Conservation (phyloP, 2,113 vertebrate species). For the Nymphicus hollandicus region DNA sequence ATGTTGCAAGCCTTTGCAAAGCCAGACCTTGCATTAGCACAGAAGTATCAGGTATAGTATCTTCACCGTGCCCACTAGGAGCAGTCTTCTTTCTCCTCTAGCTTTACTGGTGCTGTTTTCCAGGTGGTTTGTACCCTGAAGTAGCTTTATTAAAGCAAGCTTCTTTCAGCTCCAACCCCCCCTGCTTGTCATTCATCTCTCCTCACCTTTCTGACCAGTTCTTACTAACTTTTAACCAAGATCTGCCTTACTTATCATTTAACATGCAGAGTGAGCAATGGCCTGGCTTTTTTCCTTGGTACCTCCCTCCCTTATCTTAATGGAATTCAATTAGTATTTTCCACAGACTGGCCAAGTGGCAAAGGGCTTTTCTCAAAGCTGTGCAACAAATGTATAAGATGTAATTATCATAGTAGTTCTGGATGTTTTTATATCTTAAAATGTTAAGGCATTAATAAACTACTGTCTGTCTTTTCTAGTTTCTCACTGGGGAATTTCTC, state of each 20-base stretch:
- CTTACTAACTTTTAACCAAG: background rate
- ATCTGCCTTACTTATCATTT: background rate
- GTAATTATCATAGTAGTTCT: background rate
- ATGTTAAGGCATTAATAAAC: background rate
- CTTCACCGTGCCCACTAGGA: background rate
- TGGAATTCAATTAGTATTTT: background rate
- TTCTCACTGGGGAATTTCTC: conserved; percentile 74
- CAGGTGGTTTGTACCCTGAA: background rate
- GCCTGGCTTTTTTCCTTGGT: background rate
- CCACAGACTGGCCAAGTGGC: background rate
- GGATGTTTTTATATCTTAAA: background rate
- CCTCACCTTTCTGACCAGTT: background rate
- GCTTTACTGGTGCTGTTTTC: background rate
- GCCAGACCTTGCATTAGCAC: conserved; percentile 76
- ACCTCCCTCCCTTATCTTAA: background rate
- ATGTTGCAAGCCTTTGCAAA: conserved; percentile 82
- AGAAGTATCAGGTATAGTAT: conserved; percentile 81
- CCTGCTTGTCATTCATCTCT: background rate
- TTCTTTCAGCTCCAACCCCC: background rate
- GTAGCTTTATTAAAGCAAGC: background rate
- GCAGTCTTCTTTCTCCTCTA: background rate
- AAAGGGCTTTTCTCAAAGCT: background rate
- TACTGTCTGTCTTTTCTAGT: conserved; percentile 65
- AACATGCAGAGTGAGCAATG: background rate
- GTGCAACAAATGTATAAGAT: background rate